Evolutionary conservation across 1,140 invertebrate genomes (phyloP).

Genomic region (Paraescarpia echinospica): DNA sequence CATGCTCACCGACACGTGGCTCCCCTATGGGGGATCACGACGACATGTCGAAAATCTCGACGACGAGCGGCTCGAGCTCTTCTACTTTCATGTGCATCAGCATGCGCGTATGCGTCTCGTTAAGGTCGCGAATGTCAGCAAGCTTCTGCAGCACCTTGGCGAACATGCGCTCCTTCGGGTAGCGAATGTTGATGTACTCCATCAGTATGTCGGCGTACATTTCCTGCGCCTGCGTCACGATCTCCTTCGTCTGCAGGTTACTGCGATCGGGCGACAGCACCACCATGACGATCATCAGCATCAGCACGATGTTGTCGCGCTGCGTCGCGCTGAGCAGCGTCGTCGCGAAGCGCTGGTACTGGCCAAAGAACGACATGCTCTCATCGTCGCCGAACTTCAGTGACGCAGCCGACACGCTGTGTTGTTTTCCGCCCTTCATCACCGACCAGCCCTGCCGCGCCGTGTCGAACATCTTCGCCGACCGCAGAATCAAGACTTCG

Average conservation of each 20-base stretch:
- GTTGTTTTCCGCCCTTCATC: slow-evolving; percentile 18
- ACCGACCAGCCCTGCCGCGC: slow-evolving; percentile 13
- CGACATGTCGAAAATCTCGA: slow-evolving; percentile 52
- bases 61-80: slow-evolving; percentile 48
- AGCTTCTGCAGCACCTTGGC: slow-evolving; percentile 50
- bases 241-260: slow-evolving; percentile 32
- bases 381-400: slow-evolving; percentile 16
- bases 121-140: slow-evolving; percentile 51
- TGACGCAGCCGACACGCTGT: slow-evolving; percentile 14
- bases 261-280: slow-evolving; percentile 49
- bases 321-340: slow-evolving; percentile 20
- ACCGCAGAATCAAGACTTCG: slow-evolving; percentile 52
- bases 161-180: slow-evolving; percentile 42
- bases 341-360: slow-evolving; percentile 25
- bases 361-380: slow-evolving; percentile 25
- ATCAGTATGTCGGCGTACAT: slow-evolving; percentile 44
- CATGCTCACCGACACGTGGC: not conserved
- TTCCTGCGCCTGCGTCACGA: slow-evolving; percentile 45
- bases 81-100: slow-evolving; percentile 49
- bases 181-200: slow-evolving; percentile 40
- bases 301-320: slow-evolving; percentile 26
- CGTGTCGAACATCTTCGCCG: slow-evolving; percentile 49
- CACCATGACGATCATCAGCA: slow-evolving; percentile 43
- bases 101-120: slow-evolving; percentile 54
- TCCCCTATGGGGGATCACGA: not conserved